A percentile compares a stretch with the other conserved stretches of the same genome.
Conservation (phyloP, 2,113 vertebrate genomes). For the Sebastes schlegelii region DNA sequence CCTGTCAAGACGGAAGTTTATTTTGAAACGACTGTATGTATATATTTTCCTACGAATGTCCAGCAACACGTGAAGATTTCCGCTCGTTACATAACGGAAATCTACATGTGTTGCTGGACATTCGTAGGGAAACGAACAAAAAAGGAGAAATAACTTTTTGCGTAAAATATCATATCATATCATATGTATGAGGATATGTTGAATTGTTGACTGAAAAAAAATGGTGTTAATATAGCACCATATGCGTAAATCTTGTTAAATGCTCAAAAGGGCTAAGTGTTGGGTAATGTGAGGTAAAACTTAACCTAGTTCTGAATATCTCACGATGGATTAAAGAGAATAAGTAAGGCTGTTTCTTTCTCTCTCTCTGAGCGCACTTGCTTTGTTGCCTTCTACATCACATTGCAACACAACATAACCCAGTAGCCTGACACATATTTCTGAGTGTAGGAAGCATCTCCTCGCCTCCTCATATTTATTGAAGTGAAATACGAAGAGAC, state of each 20-base stretch:
- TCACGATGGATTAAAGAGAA: conserved; percentile 69
- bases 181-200: too few species aligned
- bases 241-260: conserved; percentile 31
- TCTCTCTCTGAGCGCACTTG: conserved; percentile 51
- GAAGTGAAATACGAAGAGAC: conserved; percentile 71
- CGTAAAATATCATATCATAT: too few species aligned
- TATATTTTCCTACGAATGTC: too few species aligned
- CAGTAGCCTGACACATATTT: conserved; percentile 76
- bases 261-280: conserved; percentile 21
- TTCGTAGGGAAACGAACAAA: too few species aligned
- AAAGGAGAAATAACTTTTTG: too few species aligned
- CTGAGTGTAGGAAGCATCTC: conserved; percentile 79
- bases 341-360: conserved; percentile 55
- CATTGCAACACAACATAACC: conserved; percentile 67
- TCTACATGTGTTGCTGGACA: too few species aligned
- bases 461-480: conserved; percentile 74
- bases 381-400: conserved; percentile 70
- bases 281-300: conserved; percentile 62
- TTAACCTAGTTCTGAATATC: conserved; percentile 73
- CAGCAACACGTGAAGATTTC: too few species aligned
- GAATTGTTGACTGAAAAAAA: conserved; percentile 75
- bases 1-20: too few species aligned
- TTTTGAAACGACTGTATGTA: too few species aligned
- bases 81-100: too few species aligned
- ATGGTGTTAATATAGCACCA: not conserved